Conservation (phyloP, 2,888 invertebrate species). For the Eulithis prunata region DNA sequence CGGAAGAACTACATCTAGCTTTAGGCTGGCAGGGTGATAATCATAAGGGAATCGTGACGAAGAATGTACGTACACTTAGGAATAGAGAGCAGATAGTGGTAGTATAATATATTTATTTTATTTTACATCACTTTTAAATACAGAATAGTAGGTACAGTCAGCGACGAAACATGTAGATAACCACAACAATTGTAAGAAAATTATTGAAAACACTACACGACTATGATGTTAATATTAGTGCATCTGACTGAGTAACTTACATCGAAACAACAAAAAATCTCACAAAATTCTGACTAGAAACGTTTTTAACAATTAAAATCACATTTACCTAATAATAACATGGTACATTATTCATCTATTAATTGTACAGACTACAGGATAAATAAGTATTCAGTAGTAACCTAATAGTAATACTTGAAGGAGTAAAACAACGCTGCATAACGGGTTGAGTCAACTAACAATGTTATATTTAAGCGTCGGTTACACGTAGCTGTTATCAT, state of each 20-base stretch:
- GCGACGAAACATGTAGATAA: neutral
- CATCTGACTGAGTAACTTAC: neutral
- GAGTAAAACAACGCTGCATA: neutral
- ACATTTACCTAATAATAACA: conserved; percentile 14
- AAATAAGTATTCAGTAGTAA: neutral
- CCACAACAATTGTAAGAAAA: too few species aligned
- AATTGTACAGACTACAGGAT: neutral
- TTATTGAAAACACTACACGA: neutral
- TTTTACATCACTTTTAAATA: conserved; percentile 21
- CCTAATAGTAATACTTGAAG: neutral
- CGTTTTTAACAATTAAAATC: conserved; percentile 20
- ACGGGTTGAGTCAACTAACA: neutral
- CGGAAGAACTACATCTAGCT: too few species aligned
- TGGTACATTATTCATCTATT: neutral
- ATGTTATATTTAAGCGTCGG: neutral
- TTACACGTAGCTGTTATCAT: neutral
- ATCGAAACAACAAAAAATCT: conserved; percentile 12
- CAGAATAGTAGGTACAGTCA: conserved; percentile 12
- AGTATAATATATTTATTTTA: conserved; percentile 11
- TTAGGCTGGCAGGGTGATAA: too few species aligned
- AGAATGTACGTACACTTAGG: too few species aligned
- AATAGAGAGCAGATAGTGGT: neutral
- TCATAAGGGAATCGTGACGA: too few species aligned
- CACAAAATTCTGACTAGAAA: conserved; percentile 32
- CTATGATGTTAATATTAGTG: neutral